A percentile compares a stretch with the other conserved stretches of the same genome.
phyloP scores from a whole-genome alignment of 2,113 vertebrate species.

The Ancistrus triradiatus region DNA sequence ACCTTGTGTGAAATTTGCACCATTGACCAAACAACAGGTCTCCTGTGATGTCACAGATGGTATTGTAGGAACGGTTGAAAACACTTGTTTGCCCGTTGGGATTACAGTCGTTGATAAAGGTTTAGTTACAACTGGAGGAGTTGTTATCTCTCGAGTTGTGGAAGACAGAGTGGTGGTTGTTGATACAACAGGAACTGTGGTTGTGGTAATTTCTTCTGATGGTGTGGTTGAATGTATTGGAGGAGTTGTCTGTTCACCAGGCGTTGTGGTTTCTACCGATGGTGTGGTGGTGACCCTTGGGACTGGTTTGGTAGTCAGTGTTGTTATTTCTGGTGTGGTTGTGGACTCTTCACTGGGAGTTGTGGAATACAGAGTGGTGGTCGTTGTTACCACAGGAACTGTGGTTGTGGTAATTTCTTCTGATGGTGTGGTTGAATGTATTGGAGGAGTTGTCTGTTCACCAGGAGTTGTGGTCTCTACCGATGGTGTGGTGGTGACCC shows the following conservation, averaged over 20 bases:
- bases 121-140: background rate
- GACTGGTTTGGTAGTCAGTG: background rate
- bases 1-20: slow-evolving; percentile 36
- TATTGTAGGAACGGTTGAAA: background rate
- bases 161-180: too few relatives aligned
- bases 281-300: background rate
- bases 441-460: background rate
- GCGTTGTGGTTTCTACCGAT: background rate
- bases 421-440: slow-evolving; percentile 16
- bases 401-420: background rate
- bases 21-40: slow-evolving; percentile 37
- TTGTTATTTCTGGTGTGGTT: background rate
- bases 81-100: slow-evolving; percentile 6
- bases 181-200: too few relatives aligned
- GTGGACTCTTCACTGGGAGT: background rate
- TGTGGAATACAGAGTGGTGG: background rate
- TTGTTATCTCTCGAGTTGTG: too few relatives aligned
- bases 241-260: background rate
- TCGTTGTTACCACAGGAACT: background rate
- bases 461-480: slow-evolving; percentile 1
- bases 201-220: slow-evolving; percentile 9
- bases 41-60: background rate
- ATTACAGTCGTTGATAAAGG: background rate
- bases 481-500: background rate
- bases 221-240: background rate